Evolutionary conservation across 2,797 vertebrate species (phyloP).

Genomic region (Neosalanx taihuensis): DNA sequence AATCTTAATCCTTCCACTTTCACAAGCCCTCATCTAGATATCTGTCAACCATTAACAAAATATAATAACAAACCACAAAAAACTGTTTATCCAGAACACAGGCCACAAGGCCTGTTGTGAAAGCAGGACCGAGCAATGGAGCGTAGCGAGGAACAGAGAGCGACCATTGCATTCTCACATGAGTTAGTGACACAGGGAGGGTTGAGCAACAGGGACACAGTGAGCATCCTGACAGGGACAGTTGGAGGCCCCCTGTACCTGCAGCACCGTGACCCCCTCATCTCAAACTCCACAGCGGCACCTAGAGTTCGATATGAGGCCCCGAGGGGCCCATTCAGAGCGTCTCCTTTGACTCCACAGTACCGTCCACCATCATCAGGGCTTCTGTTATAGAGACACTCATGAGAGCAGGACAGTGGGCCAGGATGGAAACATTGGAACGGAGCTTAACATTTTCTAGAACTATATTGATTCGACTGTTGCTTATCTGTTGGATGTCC

Average conservation of each 20-base stretch:
- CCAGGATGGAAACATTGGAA: neutral
- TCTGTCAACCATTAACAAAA: conserved; percentile 77
- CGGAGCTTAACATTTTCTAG: neutral
- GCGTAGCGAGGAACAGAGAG: conserved; percentile 56
- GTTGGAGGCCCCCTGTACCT: neutral
- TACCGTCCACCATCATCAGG: neutral
- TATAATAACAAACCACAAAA: conserved; percentile 73
- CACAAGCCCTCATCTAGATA: conserved; percentile 52
- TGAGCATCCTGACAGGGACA: conserved; percentile 14
- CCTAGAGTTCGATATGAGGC: neutral
- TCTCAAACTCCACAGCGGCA: neutral
- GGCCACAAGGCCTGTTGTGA: conserved; percentile 65
- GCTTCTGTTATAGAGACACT: neutral
- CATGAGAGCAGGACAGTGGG: neutral
- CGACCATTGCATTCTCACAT: conserved; percentile 50
- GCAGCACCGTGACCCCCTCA: neutral
- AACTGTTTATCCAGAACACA: conserved; percentile 70
- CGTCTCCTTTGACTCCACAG: neutral
- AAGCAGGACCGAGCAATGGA: conserved; percentile 58
- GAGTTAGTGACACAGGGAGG: conserved; percentile 33
- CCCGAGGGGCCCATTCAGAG: neutral
- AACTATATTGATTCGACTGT: neutral
- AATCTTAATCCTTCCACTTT: conserved; percentile 37
- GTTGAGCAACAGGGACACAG: conserved; percentile 58
- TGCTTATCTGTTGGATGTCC: neutral